Percentiles rank a stretch among this genome's conserved stretches.
These are phyloP conservation scores for Solen grandis DNA, from an alignment of 1,140 invertebrate genomes.

Conservation along the genomic window DNA sequence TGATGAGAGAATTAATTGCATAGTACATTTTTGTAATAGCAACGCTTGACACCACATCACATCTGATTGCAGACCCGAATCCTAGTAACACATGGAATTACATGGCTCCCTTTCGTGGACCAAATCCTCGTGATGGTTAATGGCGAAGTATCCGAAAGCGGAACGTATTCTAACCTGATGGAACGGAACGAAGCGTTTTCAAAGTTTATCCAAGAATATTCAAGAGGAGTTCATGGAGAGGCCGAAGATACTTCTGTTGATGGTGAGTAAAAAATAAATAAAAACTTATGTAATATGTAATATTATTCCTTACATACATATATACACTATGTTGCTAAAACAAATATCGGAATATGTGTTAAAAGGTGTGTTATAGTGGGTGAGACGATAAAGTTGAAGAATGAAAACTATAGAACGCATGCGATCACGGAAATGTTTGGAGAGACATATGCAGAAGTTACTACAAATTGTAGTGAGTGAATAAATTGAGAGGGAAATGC, in stretches of 20 bases:
- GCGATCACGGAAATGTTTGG: no score
- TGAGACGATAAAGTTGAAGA: background rate
- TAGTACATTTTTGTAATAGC: no score
- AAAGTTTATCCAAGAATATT: conserved; percentile 70
- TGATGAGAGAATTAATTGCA: no score
- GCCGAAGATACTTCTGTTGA: conserved; percentile 36
- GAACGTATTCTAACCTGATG: conserved; percentile 88
- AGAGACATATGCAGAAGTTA: no score
- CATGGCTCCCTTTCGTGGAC: conserved; percentile 92
- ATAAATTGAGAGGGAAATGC: no score
- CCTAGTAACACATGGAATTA: conserved; percentile 94
- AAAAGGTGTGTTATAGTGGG: background rate
- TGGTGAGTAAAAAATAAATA: conserved; percentile 2
- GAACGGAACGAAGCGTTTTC: conserved; percentile 69
- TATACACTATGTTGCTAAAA: background rate
- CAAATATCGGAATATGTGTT: background rate
- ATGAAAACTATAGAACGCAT: background rate
- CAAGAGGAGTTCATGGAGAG: conserved; percentile 62
- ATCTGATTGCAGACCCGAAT: conserved; percentile 85
- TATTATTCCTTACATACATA: background rate
- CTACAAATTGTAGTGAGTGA: no score
- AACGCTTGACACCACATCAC: no score
- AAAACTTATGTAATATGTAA: background rate
- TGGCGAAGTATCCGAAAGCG: conserved; percentile 90
- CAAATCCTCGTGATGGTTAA: conserved; percentile 92